Conservation (phyloP, 2,888 invertebrate genomes). For the Eupithecia pulchellata region DNA sequence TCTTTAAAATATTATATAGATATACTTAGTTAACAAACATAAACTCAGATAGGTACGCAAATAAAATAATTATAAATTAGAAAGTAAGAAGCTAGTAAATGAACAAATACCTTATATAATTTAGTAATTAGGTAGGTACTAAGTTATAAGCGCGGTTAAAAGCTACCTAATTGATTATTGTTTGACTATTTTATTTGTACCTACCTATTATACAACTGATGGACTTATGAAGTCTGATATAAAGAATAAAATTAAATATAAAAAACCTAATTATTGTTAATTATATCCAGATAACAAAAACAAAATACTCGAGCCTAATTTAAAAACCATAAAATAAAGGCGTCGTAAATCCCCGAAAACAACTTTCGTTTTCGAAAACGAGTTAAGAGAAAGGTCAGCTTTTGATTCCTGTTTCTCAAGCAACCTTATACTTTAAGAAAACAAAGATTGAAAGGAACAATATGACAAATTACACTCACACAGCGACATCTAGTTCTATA, state of each 20-base stretch:
- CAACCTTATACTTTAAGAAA: slow-evolving; percentile 7
- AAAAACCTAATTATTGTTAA: background rate
- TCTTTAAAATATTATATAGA: too few relatives aligned
- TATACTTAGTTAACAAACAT: background rate
- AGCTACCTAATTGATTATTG: background rate
- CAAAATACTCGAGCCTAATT: background rate
- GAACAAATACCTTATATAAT: background rate
- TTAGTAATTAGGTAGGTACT: background rate
- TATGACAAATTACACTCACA: background rate
- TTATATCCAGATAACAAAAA: background rate
- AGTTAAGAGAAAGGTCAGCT: slow-evolving; percentile 26
- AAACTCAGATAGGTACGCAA: background rate
- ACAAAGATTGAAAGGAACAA: background rate
- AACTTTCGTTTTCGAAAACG: slow-evolving; percentile 30
- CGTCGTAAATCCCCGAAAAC: slow-evolving; percentile 20
- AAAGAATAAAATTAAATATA: too few relatives aligned
- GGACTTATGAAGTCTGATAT: too few relatives aligned
- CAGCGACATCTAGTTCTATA: background rate
- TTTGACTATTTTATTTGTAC: too few relatives aligned
- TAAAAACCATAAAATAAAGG: slow-evolving; percentile 10
- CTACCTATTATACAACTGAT: too few relatives aligned
- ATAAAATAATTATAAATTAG: background rate
- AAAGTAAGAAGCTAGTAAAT: background rate
- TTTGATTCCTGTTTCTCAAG: slow-evolving; percentile 28
- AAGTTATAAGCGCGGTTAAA: background rate